A percentile compares a stretch with the other conserved stretches of the same genome.
These are phyloP conservation scores for Periophthalmodon schlosseri DNA, from an alignment of 2,113 vertebrate species.

Conservation along the genomic window DNA sequence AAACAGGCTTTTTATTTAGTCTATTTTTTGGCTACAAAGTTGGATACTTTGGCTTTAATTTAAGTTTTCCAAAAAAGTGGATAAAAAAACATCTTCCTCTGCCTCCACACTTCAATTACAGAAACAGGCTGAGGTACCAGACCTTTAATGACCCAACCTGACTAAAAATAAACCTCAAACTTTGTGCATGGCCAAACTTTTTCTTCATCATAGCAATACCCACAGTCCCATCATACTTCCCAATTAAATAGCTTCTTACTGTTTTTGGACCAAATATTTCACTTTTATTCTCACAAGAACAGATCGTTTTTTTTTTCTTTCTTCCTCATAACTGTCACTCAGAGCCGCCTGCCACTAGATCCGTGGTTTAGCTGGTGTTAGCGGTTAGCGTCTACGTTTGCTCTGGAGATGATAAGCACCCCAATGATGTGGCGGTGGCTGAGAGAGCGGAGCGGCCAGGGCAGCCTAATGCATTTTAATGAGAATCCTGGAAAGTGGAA, in stretches of 20 bases:
- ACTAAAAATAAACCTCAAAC: not conserved
- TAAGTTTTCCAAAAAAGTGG: not conserved
- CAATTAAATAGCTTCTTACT: not conserved
- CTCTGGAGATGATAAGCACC: slow-evolving; percentile 64
- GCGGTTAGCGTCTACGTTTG: slow-evolving; percentile 63
- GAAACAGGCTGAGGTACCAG: not conserved
- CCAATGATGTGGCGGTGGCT: slow-evolving; percentile 48
- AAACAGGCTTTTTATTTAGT: too few species aligned
- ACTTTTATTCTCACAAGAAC: slow-evolving; percentile 2
- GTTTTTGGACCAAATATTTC: slow-evolving; percentile 3
- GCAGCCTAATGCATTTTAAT: slow-evolving; percentile 70
- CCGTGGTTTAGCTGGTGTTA: slow-evolving; percentile 23
- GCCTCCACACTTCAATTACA: not conserved
- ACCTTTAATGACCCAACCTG: not conserved
- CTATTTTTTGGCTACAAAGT: too few species aligned
- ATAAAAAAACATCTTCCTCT: not conserved
- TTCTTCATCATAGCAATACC: not conserved
- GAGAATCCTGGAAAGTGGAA: slow-evolving; percentile 60
- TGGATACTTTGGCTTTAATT: not conserved
- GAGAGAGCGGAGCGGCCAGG: slow-evolving; percentile 14
- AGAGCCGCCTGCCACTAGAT: slow-evolving; percentile 5
- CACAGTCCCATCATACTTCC: not conserved
- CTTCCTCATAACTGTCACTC: slow-evolving; percentile 8
- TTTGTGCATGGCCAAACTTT: not conserved
- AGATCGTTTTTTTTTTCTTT: not conserved